phyloP scores from a whole-genome alignment of 2,797 vertebrate species.

The Uromys caudimaculatus region DNA sequence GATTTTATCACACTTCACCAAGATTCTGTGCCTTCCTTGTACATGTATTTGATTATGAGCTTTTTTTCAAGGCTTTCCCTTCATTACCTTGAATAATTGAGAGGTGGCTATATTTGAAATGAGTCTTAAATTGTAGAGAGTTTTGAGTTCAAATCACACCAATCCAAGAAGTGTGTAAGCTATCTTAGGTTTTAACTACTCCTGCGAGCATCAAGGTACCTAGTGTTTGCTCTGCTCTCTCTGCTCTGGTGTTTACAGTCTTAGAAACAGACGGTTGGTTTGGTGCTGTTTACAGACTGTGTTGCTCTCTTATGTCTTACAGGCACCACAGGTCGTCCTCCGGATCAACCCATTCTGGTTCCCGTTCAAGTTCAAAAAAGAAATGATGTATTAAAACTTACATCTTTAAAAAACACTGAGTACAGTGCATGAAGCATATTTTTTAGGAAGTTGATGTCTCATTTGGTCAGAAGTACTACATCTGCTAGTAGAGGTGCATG shows the following conservation, averaged over 20 bases:
- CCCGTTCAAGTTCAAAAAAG: conserved; percentile 97
- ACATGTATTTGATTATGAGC: conserved; percentile 1
- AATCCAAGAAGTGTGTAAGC: conserved; percentile 17
- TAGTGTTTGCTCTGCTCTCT: conserved; percentile 20
- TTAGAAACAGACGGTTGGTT: neutral
- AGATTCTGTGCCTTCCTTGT: conserved; percentile 36
- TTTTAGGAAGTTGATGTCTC: conserved; percentile 90
- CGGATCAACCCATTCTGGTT: conserved; percentile 98
- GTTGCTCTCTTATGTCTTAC: conserved; percentile 91
- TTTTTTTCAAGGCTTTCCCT: conserved; percentile 70
- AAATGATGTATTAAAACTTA: conserved; percentile 92
- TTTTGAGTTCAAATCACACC: conserved; percentile 47
- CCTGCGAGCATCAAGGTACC: conserved; percentile 69
- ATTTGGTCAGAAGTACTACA: conserved; percentile 90
- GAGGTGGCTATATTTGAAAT: conserved; percentile 80
- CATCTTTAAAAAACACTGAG: conserved; percentile 83
- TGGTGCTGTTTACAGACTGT: conserved; percentile 74
- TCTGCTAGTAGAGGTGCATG: conserved; percentile 89
- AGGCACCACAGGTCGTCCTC: conserved; percentile 94
- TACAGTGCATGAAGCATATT: conserved; percentile 95
- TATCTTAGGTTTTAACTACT: conserved; percentile 56
- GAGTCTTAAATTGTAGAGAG: conserved; percentile 48
- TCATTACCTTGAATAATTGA: conserved; percentile 79
- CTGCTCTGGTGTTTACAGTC: neutral
- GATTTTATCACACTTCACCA: conserved; percentile 52